Base-by-base conservation (phyloP, 2,113 vertebrate genomes). In the Labeo catla region DNA sequence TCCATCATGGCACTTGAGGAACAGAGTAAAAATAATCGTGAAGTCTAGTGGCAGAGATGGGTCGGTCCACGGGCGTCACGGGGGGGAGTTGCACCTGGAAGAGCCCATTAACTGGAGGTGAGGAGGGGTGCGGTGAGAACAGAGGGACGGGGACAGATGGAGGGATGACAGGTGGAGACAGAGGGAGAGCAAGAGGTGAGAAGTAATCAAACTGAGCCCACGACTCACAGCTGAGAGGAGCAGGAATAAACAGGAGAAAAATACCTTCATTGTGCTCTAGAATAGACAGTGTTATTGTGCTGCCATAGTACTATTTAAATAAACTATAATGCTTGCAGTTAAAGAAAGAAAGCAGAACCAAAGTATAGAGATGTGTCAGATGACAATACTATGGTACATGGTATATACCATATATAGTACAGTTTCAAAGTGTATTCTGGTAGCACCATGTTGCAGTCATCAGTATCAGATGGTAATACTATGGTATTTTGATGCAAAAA, bases 151-250 rank as follows among this genome's bases (percentile, higher is more conserved):
- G 92, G 92, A 92, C 92, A 92, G 93, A 94, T 93, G 92, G 90
- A 91, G 77, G 76, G 89, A 91, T 94, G 93, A 94, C 93, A 93
- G 92, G 88, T 90, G 91, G 86, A 94, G 92, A 93, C 93, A 94
- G 92, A 91, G 93, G 93, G 90, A 93, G 92, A 89, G 91, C 88
- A 91, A 90, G 90, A 90, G 92, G 93, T 93, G 93, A 93, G 91
- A 93, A 93, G 92, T 93, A 93, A 94, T 95, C 93, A 93, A 91
- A 34, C 84, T 83, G 84, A 90, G 89, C 83, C 85, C 88, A 86
- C 89, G 89, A 91, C 91, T 92, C 92, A 91, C 88, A 89, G 91
- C 92, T 82, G 77, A 86, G 76, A 63, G 49, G 59, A 65, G 50
- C 49, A 57, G 39, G 50, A 76, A 89, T 15, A 84, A 36, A 36